Conservation (phyloP, 2,888 invertebrate genomes). For the Lithophane leautieri region DNA sequence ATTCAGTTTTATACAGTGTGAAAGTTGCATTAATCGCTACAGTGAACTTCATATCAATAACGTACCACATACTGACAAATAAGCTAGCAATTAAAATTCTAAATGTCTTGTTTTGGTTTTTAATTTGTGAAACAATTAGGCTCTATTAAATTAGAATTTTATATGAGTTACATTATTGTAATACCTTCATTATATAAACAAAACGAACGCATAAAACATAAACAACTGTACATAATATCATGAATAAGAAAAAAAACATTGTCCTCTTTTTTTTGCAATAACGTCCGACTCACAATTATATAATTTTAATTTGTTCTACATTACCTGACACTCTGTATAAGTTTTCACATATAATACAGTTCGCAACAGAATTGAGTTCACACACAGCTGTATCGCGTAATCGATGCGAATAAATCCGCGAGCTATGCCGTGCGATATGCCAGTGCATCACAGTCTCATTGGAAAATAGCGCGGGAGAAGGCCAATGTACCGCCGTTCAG, state of each 20-base stretch:
- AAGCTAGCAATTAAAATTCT: slow-evolving; percentile 28
- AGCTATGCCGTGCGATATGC: slow-evolving; percentile 75
- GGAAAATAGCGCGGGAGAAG: slow-evolving; percentile 85
- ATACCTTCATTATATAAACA: not conserved
- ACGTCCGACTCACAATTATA: slow-evolving; percentile 61
- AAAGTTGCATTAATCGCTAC: slow-evolving; percentile 10
- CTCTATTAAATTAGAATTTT: slow-evolving; percentile 29
- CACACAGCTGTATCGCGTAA: slow-evolving; percentile 66
- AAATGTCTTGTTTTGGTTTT: slow-evolving; percentile 43
- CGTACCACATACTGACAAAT: slow-evolving; percentile 5
- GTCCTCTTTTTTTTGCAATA: slow-evolving; percentile 44
- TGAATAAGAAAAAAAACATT: slow-evolving; percentile 30
- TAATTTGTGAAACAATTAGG: slow-evolving; percentile 26
- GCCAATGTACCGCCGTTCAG: slow-evolving; percentile 85
- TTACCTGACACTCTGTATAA: slow-evolving; percentile 54
- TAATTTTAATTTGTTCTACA: slow-evolving; percentile 64
- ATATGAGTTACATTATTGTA: slow-evolving; percentile 8
- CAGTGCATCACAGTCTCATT: slow-evolving; percentile 79
- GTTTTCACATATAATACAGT: slow-evolving; percentile 60
- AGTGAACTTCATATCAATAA: slow-evolving; percentile 28
- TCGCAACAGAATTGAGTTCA: slow-evolving; percentile 63
- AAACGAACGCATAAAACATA: slow-evolving; percentile 12
- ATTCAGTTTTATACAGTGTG: not conserved
- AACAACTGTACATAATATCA: slow-evolving; percentile 22
- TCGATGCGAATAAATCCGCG: slow-evolving; percentile 69